Evolutionary conservation across 2,888 invertebrate species (phyloP), one percentile per base, ranked within the genome.

Genomic region (Diarsia brunnea): DNA sequence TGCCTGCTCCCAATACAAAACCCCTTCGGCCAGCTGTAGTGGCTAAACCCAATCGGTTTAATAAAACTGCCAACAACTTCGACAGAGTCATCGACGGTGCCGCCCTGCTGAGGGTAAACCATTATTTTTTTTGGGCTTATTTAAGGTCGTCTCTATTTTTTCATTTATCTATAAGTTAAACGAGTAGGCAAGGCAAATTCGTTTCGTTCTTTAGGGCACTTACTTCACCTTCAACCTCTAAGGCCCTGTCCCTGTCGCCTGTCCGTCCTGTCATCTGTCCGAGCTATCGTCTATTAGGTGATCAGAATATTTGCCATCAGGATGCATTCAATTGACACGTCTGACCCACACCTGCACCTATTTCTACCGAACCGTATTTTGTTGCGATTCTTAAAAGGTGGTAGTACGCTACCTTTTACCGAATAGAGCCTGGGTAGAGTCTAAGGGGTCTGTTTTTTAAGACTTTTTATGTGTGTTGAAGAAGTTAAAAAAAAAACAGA

Each of bases 61-160:
- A 94, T 73, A 93, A 94, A 81, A 84, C 90, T 2, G 88, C 91
- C 8, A 93, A 91, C 78, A 94, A 94, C 61, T 86, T 95, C 51
- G 94, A 96, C 61, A 92, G 92, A 75, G 92, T 94, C 4, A 93
- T 96, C 67, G 91, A 96, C 86, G 95, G 95, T 31, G 93, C 93
- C n/a, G 90, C 91, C 55, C 81, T 95, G 76, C 75, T 95, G 38
- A 91, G 89, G 94, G 96, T 96, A 90, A 89, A 24, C 86, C 24
- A 19, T 38, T 49, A 49, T 60, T 8, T 51, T 27, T 16, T 11
- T 58, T 11, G n/a, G n/a, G 3, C 27, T 16, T 16, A 38, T 38
- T n/a, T 75, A 53, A 43, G 10, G 53, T 47, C 21, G 11, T 38
- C n/a, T 55, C 4, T 53, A 10, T 49, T 4, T 49, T 43, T 24